Percentiles rank a stretch among this genome's conserved stretches.
phyloP scores from a whole-genome alignment of 2,888 invertebrate genomes.

The Napeogenes inachia region DNA sequence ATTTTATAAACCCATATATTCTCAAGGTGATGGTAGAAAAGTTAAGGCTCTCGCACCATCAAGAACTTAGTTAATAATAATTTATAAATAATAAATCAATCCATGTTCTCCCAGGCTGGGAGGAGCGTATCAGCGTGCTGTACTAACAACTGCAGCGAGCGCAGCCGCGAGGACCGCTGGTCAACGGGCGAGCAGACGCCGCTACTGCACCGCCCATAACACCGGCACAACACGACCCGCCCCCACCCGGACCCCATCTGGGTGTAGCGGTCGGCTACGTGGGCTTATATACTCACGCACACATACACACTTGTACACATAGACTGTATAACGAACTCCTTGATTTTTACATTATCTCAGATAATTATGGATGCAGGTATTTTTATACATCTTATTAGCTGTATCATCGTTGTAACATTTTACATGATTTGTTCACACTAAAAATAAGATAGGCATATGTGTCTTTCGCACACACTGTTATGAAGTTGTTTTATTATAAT shows the following conservation, averaged over 20 bases:
- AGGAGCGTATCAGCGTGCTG: slow-evolving; percentile 58
- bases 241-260: slow-evolving; percentile 46
- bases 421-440: too few species aligned
- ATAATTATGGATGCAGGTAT: too few species aligned
- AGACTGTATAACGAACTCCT: neutral
- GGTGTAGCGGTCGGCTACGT: slow-evolving; percentile 44
- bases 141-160: slow-evolving; percentile 61
- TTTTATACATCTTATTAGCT: too few species aligned
- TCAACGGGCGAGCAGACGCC: slow-evolving; percentile 60
- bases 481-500: too few species aligned
- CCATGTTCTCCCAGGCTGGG: slow-evolving; percentile 42
- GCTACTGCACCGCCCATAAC: slow-evolving; percentile 64
- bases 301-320: neutral
- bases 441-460: too few species aligned
- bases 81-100: neutral
- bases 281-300: slow-evolving; percentile 12
- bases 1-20: too few species aligned
- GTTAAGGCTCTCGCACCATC: too few species aligned
- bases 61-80: too few species aligned
- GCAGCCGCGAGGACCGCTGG: slow-evolving; percentile 44
- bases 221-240: slow-evolving; percentile 43
- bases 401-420: too few species aligned
- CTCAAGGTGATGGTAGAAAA: too few species aligned
- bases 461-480: too few species aligned
- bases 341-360: neutral